Percentiles rank a stretch among this genome's conserved stretches.
Evolutionary conservation across 2,888 invertebrate species (phyloP).

Genomic region (Autographa pulchrina): DNA sequence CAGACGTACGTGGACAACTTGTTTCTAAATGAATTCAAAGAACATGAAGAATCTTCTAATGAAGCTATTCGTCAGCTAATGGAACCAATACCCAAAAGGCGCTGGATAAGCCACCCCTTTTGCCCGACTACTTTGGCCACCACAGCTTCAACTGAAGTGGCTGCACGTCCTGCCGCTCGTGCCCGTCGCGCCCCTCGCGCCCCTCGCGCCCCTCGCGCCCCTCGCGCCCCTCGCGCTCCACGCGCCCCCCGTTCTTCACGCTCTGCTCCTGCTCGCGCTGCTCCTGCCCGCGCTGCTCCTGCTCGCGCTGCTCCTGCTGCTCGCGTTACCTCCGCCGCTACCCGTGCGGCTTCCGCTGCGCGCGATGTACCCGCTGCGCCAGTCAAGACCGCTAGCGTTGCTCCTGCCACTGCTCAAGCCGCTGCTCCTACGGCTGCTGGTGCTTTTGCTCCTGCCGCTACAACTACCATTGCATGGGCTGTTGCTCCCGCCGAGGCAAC

Average conservation of each 20-base stretch:
- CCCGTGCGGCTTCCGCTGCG: neutral
- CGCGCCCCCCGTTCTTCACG: neutral
- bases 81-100: neutral
- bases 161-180: too few species aligned
- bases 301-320: neutral
- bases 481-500: too few species aligned
- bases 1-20: neutral
- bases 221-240: too few species aligned
- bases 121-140: neutral
- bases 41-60: neutral
- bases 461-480: too few species aligned
- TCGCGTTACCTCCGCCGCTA: neutral
- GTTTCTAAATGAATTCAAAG: neutral
- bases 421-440: neutral
- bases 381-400: neutral
- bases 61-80: neutral
- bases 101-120: neutral
- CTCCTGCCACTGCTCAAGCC: neutral
- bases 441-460: too few species aligned
- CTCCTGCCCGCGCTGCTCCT: neutral
- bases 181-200: too few species aligned
- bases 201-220: too few species aligned
- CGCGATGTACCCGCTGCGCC: neutral
- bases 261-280: too few species aligned
- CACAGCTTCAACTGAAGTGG: too few species aligned